Conservation (phyloP, 2,113 vertebrate genomes). For the Erythrocercus mccallii region DNA sequence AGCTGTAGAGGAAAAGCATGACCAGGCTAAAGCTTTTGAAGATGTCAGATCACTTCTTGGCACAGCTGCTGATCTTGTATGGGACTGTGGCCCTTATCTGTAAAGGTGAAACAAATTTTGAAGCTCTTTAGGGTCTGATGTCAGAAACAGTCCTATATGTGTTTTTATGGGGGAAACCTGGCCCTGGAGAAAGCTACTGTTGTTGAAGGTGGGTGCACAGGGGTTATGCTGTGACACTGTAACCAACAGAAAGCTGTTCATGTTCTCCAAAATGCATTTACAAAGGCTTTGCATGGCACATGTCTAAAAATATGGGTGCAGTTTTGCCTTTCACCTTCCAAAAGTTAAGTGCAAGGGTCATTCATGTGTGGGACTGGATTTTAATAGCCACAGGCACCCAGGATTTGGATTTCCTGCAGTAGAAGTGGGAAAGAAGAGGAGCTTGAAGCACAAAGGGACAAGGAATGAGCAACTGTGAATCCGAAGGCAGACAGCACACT, state of each 20-base stretch:
- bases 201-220: not conserved
- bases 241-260: not conserved
- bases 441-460: not conserved
- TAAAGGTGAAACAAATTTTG: not conserved
- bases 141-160: not conserved
- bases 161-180: not conserved
- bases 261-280: not conserved
- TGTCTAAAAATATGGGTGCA: not conserved
- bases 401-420: not conserved
- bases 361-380: not conserved
- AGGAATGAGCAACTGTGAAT: not conserved
- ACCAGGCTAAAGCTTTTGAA: not conserved
- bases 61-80: not conserved
- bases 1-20: not conserved
- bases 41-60: not conserved
- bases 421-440: not conserved
- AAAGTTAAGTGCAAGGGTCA: not conserved
- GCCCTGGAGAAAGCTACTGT: not conserved
- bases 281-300: not conserved
- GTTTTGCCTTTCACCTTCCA: not conserved
- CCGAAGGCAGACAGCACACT: not conserved
- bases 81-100: not conserved
- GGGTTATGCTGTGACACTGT: not conserved
- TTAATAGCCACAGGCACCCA: not conserved
- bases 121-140: not conserved